Percentiles rank a stretch among this genome's conserved stretches.
Evolutionary conservation across 2,797 vertebrate species (phyloP).

Genomic region (Phoebastria nigripes): DNA sequence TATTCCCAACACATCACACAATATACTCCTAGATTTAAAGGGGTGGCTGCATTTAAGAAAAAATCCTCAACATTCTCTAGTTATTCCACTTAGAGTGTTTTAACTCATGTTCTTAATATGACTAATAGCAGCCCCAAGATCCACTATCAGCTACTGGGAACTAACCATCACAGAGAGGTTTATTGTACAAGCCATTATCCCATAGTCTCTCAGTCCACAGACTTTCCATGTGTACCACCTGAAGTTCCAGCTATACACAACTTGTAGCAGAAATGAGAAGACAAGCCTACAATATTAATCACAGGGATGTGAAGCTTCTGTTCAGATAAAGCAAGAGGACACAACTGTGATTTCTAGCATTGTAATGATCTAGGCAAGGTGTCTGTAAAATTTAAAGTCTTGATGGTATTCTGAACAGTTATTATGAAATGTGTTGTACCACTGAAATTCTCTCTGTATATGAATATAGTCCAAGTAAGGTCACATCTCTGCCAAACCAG

Average conservation of each 20-base stretch:
- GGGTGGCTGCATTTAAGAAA: background rate
- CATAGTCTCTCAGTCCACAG: background rate
- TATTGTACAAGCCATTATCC: background rate
- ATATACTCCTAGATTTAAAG: background rate
- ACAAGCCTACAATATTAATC: background rate
- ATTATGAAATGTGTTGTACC: background rate
- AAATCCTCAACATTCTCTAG: background rate
- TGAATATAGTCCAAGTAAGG: background rate
- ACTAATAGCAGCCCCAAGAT: background rate
- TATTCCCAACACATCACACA: background rate
- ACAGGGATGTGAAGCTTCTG: background rate
- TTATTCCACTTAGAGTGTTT: background rate
- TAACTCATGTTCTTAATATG: background rate
- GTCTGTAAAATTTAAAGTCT: background rate
- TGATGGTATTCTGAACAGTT: background rate
- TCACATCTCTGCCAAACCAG: background rate
- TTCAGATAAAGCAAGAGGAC: background rate
- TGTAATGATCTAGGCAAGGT: background rate
- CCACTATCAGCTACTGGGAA: background rate
- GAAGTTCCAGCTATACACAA: background rate
- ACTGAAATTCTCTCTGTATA: background rate
- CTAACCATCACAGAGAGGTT: background rate
- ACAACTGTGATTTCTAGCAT: background rate
- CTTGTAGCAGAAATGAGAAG: background rate
- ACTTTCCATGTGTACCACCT: background rate